Percentiles rank a stretch among this genome's conserved stretches.
phyloP scores from a whole-genome alignment of 37 sponge, comb jelly and placozoan genomes.

The Cliona cf. orientalis region DNA sequence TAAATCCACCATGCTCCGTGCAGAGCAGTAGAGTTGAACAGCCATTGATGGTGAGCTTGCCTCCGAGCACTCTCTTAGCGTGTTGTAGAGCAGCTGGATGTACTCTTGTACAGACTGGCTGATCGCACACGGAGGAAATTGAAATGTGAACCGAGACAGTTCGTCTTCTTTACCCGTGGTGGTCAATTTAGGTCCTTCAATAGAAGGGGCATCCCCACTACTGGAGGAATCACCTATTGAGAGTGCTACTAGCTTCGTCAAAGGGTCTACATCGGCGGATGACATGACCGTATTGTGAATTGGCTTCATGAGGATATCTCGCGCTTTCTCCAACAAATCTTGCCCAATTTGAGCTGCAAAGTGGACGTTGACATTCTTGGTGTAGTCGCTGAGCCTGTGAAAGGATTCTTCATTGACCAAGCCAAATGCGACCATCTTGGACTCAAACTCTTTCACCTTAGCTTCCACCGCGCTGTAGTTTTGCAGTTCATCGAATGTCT shows the following conservation, averaged over 20 bases:
- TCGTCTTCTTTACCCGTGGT: not conserved
- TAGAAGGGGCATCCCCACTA: too few species aligned
- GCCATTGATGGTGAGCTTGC: slow-evolving; percentile 22
- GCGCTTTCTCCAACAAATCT: slow-evolving; percentile 56
- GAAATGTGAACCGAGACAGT: slow-evolving; percentile 22
- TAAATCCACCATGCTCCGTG: slow-evolving; percentile 72
- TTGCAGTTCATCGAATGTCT: slow-evolving; percentile 17
- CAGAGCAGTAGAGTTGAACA: slow-evolving; percentile 53
- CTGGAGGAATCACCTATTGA: not conserved
- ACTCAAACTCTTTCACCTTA: slow-evolving; percentile 44
- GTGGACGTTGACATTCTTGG: slow-evolving; percentile 52
- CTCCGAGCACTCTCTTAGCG: slow-evolving; percentile 27
- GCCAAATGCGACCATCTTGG: slow-evolving; percentile 6
- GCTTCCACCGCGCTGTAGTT: not conserved
- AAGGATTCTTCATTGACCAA: slow-evolving; percentile 25
- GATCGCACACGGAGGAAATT: slow-evolving; percentile 65
- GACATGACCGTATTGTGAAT: slow-evolving; percentile 45
- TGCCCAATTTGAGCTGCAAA: slow-evolving; percentile 53
- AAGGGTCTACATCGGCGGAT: not conserved
- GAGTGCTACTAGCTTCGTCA: slow-evolving; percentile 9
- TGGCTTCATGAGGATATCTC: slow-evolving; percentile 55
- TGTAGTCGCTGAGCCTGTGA: slow-evolving; percentile 59
- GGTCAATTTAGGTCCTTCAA: not conserved
- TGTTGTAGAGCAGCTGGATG: slow-evolving; percentile 40
- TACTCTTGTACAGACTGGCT: slow-evolving; percentile 57